Conservation (phyloP, 2,113 vertebrate species). For the rabbit (Oryctolagus cuniculus) region mOryCun1.1 NC_091434.1:15687001-15687500, state of each 20-base stretch:
- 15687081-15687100: background rate
- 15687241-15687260: background rate
- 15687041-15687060: background rate
- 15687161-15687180: background rate
- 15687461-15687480: background rate
- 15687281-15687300: background rate
- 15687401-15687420: background rate
- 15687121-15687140: constrained; percentile 30
- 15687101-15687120: constrained; percentile 16
- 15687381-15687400: background rate
- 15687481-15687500: background rate
- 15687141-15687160: background rate
- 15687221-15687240: background rate
- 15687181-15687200: background rate
- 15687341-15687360: background rate
- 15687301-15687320: background rate
- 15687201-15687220: background rate
- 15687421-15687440: background rate
- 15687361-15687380: background rate
- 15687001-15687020: background rate
- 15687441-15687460: background rate
- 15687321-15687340: background rate
- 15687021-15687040: background rate
- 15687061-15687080: background rate
- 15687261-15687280: background rate